These are phyloP conservation scores for Macquaria ambigua DNA, from an alignment of 2,113 vertebrate genomes.

Conservation along the genomic window DNA sequence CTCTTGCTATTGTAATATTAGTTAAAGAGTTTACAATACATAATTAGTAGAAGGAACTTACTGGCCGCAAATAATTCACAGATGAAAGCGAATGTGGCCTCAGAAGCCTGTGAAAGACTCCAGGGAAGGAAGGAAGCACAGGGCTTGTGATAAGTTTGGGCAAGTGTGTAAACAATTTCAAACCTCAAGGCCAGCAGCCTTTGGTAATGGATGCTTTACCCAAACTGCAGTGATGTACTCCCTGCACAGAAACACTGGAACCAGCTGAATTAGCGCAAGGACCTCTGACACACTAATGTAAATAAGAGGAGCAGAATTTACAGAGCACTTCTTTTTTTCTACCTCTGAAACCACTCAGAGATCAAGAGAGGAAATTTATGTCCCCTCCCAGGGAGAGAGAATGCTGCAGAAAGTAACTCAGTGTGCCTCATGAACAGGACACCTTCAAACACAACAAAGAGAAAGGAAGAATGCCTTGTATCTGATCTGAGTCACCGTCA, in stretches of 20 bases:
- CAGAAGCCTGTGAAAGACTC: slow-evolving; percentile 30
- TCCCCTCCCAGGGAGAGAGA: slow-evolving; percentile 9
- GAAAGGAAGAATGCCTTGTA: slow-evolving; percentile 40
- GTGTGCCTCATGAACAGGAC: slow-evolving; percentile 25
- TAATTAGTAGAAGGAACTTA: slow-evolving; percentile 33
- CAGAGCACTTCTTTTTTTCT: slow-evolving; percentile 29
- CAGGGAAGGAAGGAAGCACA: slow-evolving; percentile 20
- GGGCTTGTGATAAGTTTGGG: slow-evolving; percentile 57
- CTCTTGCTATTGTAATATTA: background rate
- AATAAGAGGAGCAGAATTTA: slow-evolving; percentile 72
- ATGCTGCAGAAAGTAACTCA: slow-evolving; percentile 20
- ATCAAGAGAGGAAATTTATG: slow-evolving; percentile 62
- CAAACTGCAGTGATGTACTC: slow-evolving; percentile 64
- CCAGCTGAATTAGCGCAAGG: slow-evolving; percentile 59
- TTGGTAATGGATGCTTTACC: slow-evolving; percentile 72
- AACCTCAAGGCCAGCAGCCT: slow-evolving; percentile 59
- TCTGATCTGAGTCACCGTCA: slow-evolving; percentile 44
- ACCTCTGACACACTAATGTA: slow-evolving; percentile 76
- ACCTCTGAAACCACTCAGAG: slow-evolving; percentile 63
- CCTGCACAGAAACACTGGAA: slow-evolving; percentile 52
- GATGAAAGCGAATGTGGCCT: slow-evolving; percentile 55
- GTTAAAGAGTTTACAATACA: slow-evolving; percentile 14
- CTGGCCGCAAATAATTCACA: slow-evolving; percentile 16
- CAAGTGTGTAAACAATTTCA: slow-evolving; percentile 71
- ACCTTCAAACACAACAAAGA: slow-evolving; percentile 27